Evolutionary conservation across 1,140 invertebrate genomes (phyloP).

Genomic region (Zaprionus nigranus): DNA sequence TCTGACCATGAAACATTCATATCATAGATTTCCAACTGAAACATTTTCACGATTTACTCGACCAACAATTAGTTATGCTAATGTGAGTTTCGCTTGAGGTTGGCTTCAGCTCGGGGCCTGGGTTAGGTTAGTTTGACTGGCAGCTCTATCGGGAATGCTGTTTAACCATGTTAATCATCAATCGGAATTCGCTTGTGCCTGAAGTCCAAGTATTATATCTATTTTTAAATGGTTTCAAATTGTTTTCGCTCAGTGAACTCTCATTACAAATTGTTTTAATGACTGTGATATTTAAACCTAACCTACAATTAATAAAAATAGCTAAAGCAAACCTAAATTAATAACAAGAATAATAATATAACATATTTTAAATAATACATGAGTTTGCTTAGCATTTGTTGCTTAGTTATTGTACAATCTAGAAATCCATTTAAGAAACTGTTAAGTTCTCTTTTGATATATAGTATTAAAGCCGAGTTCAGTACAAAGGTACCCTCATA

Average conservation of each 20-base stretch:
- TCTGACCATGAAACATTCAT: not conserved
- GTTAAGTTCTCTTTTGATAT: not conserved
- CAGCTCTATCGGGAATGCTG: not conserved
- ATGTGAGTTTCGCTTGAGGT: conserved; percentile 2
- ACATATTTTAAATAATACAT: no score
- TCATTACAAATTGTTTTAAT: not conserved
- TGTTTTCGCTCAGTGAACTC: not conserved
- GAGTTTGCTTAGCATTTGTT: not conserved
- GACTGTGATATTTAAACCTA: not conserved
- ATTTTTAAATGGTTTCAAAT: not conserved
- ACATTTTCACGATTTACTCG: conserved; percentile 7
- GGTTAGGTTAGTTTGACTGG: not conserved
- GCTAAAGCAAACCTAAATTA: no score
- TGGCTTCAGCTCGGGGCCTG: not conserved
- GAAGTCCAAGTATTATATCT: not conserved
- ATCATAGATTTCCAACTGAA: not conserved
- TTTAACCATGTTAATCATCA: not conserved
- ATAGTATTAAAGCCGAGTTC: not conserved
- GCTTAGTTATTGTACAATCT: not conserved
- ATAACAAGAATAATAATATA: not conserved
- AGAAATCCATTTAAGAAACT: not conserved
- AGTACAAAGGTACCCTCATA: not conserved
- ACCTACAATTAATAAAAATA: not conserved
- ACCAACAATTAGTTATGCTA: conserved; percentile 7
- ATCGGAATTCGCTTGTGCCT: not conserved